Evolutionary conservation across 92 coral and sea anemone genomes (phyloP), one percentile per base, ranked within the genome.

Genomic region (Galaxea fascicularis): DNA sequence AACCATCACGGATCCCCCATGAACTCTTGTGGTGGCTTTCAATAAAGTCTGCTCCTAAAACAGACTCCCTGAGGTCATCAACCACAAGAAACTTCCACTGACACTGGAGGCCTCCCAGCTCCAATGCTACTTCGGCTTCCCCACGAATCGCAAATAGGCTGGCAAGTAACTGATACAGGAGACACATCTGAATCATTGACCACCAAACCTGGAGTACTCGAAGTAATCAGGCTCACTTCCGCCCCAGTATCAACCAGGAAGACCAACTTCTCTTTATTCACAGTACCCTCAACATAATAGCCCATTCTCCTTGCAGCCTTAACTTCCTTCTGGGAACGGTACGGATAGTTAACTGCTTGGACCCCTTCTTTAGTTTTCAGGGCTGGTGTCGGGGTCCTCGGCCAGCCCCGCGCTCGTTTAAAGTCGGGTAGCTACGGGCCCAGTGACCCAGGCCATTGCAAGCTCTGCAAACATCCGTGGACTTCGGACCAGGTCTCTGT

Each of bases 321-420:
- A 70, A 70, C 70, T 73, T 76, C 76, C 24, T 49, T 67, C 49
- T 30, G 46, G 49, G 44, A 12, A 73, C 35, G 41, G 73, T 88
- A 76, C 59, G 80, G 88, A 52, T 88, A 82, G 22, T 30, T 82
- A 85, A 82, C 80, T n/a, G n/a, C n/a, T n/a, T n/a, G n/a, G n/a
- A n/a, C 88, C 85, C 88, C 77, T 44, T 71, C 18, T 14, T 21
- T 26, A 16, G 71, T 51, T 39, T 85, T 63, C 46, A 78, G 66
- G 89, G 89, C 89, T 79, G 81, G 76, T 44, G 80, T 74, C 45
- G 81, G 88, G 86, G 86, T 73, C 86, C 80, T 80, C 41, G 77
- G 83, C 89, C 89, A 89, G 89, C 86, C 92, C 77, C 78, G 74
- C 60, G 71, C 63, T 41, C 89, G 76, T 89, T 89, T 77, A 89